Conservation (phyloP, 2,113 vertebrate genomes). For the Gopherus evgoodei region DNA sequence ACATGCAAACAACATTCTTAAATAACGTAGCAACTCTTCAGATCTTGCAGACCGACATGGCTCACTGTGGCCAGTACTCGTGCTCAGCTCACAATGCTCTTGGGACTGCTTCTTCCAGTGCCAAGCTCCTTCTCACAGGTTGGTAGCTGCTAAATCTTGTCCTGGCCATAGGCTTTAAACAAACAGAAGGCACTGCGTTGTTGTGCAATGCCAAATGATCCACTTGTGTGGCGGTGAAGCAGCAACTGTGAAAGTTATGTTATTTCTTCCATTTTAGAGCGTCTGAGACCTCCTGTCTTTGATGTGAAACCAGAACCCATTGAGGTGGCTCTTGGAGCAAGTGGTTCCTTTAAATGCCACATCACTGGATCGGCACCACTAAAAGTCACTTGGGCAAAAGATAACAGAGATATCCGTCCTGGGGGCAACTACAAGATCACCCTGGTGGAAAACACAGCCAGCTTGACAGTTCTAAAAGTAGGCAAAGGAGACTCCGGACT, state of each 20-base stretch:
- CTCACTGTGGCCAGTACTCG: conserved; percentile 90
- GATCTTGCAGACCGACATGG: conserved; percentile 86
- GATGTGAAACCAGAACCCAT: conserved; percentile 89
- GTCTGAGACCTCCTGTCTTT: conserved; percentile 92
- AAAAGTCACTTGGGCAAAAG: conserved; percentile 97
- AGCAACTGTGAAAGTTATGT: neutral
- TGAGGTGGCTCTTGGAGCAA: conserved; percentile 89
- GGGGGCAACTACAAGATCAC: conserved; percentile 96
- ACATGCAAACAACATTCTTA: conserved; percentile 87
- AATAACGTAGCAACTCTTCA: conserved; percentile 91
- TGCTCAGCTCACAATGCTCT: conserved; percentile 94
- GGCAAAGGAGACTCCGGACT: conserved; percentile 89
- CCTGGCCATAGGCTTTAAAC: neutral
- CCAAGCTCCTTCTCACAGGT: conserved; percentile 96
- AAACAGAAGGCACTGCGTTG: neutral
- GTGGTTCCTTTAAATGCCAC: conserved; percentile 93
- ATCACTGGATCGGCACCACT: conserved; percentile 92
- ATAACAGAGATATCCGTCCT: conserved; percentile 94
- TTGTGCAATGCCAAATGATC: neutral
- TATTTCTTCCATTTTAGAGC: conserved; percentile 84
- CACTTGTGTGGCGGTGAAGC: neutral
- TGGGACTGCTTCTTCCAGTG: conserved; percentile 93
- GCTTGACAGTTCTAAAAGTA: conserved; percentile 90
- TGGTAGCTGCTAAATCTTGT: conserved; percentile 58
- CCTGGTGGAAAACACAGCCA: conserved; percentile 87